phyloP scores from a whole-genome alignment of 2,888 invertebrate species.

The Mamestra brassicae region DNA sequence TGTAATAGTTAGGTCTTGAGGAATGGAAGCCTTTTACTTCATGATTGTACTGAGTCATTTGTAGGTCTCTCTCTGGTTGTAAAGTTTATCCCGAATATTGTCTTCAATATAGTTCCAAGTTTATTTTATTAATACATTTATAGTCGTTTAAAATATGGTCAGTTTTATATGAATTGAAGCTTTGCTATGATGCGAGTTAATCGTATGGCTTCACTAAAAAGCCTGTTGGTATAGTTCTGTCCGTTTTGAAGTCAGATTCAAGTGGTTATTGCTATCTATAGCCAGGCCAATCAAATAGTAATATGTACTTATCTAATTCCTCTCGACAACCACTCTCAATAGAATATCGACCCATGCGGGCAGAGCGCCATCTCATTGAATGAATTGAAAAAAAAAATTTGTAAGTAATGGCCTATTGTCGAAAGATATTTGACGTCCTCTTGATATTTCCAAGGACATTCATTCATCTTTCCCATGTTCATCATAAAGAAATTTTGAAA shows the following conservation, averaged over 20 bases:
- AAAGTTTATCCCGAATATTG: background rate
- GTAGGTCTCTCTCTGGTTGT: background rate
- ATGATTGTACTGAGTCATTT: background rate
- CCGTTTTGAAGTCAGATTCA: background rate
- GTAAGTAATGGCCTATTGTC: background rate
- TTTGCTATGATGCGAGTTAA: background rate
- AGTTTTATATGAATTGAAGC: background rate
- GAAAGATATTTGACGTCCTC: background rate
- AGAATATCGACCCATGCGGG: conserved; percentile 40
- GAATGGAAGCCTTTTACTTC: background rate
- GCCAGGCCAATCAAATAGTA: conserved; percentile 15
- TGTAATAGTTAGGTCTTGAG: background rate
- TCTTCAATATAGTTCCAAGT: background rate
- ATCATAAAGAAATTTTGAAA: background rate
- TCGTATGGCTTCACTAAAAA: conserved; percentile 3
- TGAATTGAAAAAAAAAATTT: too few species aligned
- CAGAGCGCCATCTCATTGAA: conserved; percentile 13
- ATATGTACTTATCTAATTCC: conserved; percentile 26
- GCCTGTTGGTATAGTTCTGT: too few species aligned
- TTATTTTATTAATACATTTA: background rate
- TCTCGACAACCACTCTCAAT: conserved; percentile 26
- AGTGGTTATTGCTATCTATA: conserved; percentile 23
- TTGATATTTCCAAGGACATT: background rate
- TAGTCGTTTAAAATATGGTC: too few species aligned
- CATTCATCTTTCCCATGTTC: background rate